Evolutionary conservation across 2,888 invertebrate genomes (phyloP), one percentile per base, ranked within the genome.

Genomic region (Saturnia pavonia): DNA sequence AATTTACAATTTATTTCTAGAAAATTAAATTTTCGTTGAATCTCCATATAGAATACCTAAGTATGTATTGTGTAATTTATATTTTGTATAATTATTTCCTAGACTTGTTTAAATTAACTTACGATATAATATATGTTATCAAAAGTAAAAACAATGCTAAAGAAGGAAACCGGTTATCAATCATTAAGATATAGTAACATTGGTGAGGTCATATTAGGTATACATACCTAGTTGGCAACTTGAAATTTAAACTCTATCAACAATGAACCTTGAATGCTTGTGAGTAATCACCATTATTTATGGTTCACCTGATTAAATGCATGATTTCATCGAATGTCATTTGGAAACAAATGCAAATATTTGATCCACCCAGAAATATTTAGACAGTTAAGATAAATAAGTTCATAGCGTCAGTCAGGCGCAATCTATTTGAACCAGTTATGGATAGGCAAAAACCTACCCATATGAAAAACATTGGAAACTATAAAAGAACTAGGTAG

Each of bases 121-220:
- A n/a, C n/a, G n/a, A n/a, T n/a, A 19, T 19, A 12, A 60, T 6
- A 25, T 27, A 40, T 70, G 66, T 51, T 54, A 70, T 70, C 70
- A 54, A 14, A 22, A 51, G 51, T 48, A 54, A 40, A 70, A 67
- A 67, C 67, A 67, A 54, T 11, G 70, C 16, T 42, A 51, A 25
- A 66, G 66, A 43, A 67, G 54, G 70, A 67, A 70, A 70, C 70
- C 54, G 66, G 70, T 70, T 51, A 51, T 16, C 66, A 70, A 66
- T 51, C 40, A 65, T 51, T 66, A 42, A 51, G 51, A 66, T 51
- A 65, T 48, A 51, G 65, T 45, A 48, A 19, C 27, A 48, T 34
- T 48, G 51, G 42, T 66, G 22, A 22, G 51, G 66, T 70, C 65
- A 70, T 66, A 66, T 70, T 51, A 70, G n/a, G n/a, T n/a, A n/a